Conservation (phyloP, 1,140 invertebrate species). For the Eriocheir sinensis region DNA sequence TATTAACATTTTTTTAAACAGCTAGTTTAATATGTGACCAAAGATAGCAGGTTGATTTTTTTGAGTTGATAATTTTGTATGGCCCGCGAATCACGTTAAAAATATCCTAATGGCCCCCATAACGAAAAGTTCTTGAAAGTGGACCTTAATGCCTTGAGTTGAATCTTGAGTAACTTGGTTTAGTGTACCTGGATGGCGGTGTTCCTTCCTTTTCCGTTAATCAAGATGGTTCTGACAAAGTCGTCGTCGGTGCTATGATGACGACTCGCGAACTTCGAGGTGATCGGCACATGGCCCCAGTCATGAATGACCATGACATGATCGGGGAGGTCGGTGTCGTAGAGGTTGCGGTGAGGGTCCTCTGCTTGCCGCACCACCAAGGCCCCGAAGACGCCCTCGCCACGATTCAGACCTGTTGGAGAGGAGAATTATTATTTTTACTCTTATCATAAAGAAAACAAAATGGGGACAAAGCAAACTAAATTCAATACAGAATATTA, state of each 20-base stretch:
- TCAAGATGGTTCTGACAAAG: slow-evolving; percentile 40
- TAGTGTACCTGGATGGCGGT: slow-evolving; percentile 23
- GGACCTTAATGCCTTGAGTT: too few relatives aligned
- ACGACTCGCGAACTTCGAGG: slow-evolving; percentile 9
- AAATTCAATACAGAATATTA: not conserved
- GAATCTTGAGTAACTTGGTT: too few relatives aligned
- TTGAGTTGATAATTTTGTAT: too few relatives aligned
- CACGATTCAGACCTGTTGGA: slow-evolving; percentile 24
- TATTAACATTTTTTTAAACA: too few relatives aligned
- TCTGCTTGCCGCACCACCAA: slow-evolving; percentile 42
- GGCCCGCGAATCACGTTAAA: too few relatives aligned
- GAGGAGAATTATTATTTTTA: too few relatives aligned
- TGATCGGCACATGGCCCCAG: slow-evolving; percentile 9
- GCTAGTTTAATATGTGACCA: too few relatives aligned
- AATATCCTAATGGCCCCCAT: too few relatives aligned
- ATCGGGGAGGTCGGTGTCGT: slow-evolving; percentile 45
- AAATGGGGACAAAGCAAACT: not conserved
- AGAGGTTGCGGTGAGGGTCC: not conserved
- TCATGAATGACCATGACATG: slow-evolving; percentile 59
- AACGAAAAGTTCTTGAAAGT: too few relatives aligned
- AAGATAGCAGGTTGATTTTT: too few relatives aligned
- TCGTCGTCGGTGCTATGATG: not conserved
- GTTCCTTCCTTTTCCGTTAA: slow-evolving; percentile 66
- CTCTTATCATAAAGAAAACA: not conserved
- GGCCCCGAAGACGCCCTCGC: slow-evolving; percentile 53